Evolutionary conservation across 2,113 vertebrate genomes (phyloP).

Genomic region (Pongo abelii): DNA sequence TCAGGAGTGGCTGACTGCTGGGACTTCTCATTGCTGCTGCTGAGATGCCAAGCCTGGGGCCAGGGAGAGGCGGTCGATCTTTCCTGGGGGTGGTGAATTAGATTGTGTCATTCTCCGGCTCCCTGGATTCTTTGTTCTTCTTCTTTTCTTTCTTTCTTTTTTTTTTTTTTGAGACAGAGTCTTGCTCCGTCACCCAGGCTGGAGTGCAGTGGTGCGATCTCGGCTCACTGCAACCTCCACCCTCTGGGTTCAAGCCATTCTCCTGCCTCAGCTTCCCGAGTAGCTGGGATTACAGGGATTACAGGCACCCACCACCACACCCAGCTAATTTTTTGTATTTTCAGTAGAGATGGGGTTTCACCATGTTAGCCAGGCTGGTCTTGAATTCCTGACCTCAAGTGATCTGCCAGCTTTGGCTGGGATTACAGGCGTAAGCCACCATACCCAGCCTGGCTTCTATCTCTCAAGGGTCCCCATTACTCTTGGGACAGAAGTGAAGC

Average conservation of each 20-base stretch:
- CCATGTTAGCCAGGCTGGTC: too few relatives aligned
- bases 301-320: not conserved
- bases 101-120: too few relatives aligned
- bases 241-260: not conserved
- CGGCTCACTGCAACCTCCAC: not conserved
- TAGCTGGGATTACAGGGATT: not conserved
- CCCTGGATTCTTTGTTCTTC: too few relatives aligned
- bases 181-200: not conserved
- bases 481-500: not conserved
- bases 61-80: not conserved
- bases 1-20: not conserved
- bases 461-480: not conserved
- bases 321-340: not conserved
- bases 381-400: too few relatives aligned
- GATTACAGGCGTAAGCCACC: not conserved
- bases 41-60: not conserved
- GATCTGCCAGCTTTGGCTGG: not conserved
- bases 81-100: not conserved
- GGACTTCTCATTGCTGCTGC: not conserved
- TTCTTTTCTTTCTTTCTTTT: too few relatives aligned
- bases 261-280: not conserved
- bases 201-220: too few relatives aligned
- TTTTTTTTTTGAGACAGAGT: too few relatives aligned
- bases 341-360: too few relatives aligned
- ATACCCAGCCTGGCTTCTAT: not conserved